Evolutionary conservation across 1,140 invertebrate species (phyloP), one percentile per base, ranked within the genome.

Genomic region (Papilio machaon): DNA sequence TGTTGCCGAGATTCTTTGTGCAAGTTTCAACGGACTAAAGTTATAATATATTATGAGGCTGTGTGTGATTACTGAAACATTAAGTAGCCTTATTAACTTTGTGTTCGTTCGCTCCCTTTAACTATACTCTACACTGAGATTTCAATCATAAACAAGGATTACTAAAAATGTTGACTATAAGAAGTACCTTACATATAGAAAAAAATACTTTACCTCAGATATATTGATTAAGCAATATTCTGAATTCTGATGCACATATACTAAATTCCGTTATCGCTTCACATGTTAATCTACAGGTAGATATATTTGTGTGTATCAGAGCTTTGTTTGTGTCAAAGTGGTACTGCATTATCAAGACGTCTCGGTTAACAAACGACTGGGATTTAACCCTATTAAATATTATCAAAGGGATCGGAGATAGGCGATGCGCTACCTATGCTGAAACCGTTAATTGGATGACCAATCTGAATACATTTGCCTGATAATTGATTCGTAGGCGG

Each of bases 311-410:
- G 11, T 35, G 30, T 67, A 35, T 35, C 23, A 30, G 11, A 67
- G 64, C 64, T 67, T 67, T 67, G 64, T 67, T 67, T 67, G 58
- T 64, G 64, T 67, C 64, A 67, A 67, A 67, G 64, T 67, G 64
- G 64, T 11, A 67, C 11, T 35, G 64, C 64, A 35, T 67, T 67
- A 67, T 11, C 11, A 38, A 67, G 64, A 67, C 64, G 60, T 64
- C 60, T 64, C 60, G 30, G 64, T 35, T 67, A 67, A 67, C 64
- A 67, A 67, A 67, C 64, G 64, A 13, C 64, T 67, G 64, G 64
- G 64, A 67, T 75, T 75, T 52, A 23, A 75, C 46, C 47, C 73
- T 75, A 75, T 75, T 75, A 75, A 75, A 52, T 75, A 75, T 75
- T 75, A 52, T 75, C 73, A 75, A 75, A 75, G 73, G 64, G 64